A percentile compares a stretch with the other conserved stretches of the same genome.
These are phyloP conservation scores for Lepilemur septentrionalis DNA, from an alignment of 2,797 vertebrate genomes.

Conservation along the genomic window DNA sequence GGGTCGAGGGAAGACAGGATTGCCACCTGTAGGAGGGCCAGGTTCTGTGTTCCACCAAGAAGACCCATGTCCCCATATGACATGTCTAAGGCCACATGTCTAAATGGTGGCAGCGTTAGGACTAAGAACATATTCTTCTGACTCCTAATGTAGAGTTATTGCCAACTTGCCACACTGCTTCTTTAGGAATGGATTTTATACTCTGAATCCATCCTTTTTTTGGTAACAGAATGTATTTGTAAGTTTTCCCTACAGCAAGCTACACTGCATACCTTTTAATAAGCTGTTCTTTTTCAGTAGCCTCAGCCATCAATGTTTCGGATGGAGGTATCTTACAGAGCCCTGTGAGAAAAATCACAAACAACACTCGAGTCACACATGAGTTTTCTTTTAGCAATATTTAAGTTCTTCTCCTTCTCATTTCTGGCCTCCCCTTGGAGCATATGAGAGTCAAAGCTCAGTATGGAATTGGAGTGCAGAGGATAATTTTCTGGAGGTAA, in stretches of 20 bases:
- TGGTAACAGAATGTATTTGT: not conserved
- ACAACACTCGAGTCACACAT: not conserved
- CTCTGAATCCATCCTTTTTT: not conserved
- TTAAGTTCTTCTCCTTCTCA: not conserved
- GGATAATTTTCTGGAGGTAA: not conserved
- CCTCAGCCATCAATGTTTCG: constrained; percentile 84
- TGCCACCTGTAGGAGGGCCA: too few species aligned
- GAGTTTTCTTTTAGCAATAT: not conserved
- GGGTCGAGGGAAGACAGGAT: not conserved
- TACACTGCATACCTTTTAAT: constrained; percentile 72
- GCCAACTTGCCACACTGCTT: not conserved
- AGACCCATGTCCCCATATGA: not conserved
- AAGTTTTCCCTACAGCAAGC: not conserved
- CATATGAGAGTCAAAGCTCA: not conserved
- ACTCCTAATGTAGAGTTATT: not conserved
- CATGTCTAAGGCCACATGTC: not conserved
- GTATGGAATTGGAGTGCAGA: not conserved
- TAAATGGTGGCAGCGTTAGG: not conserved
- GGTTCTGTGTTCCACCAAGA: not conserved
- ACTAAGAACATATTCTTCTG: not conserved
- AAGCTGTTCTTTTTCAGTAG: constrained; percentile 72
- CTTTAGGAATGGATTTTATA: not conserved
- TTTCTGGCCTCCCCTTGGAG: not conserved
- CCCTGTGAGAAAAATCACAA: constrained; percentile 78
- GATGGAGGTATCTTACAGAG: constrained; percentile 84